Evolutionary conservation across 2,888 invertebrate genomes (phyloP).

Genomic region (Trichogramma evanescens): DNA sequence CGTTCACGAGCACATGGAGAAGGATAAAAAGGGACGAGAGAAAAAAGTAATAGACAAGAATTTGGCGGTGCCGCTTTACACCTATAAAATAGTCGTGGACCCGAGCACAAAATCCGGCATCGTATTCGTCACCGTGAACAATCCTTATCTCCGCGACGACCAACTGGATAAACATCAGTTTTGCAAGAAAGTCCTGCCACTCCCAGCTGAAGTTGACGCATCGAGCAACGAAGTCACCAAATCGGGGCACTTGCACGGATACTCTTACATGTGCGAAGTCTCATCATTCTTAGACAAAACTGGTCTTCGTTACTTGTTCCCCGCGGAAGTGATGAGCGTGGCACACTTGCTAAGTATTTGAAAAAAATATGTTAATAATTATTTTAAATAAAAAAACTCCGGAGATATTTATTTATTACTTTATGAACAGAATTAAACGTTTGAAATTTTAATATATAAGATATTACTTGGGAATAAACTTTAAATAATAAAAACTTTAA

Average conservation of each 20-base stretch:
- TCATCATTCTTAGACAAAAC: no score
- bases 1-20: background rate
- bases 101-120: background rate
- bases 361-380: no score
- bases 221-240: background rate
- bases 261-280: slow-evolving; percentile 13
- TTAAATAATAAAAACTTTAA: no score
- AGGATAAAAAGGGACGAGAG: background rate
- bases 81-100: slow-evolving; percentile 11
- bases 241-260: background rate
- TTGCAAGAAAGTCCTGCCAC: slow-evolving; percentile 8
- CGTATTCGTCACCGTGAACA: slow-evolving; percentile 12
- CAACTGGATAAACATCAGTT: slow-evolving; percentile 3
- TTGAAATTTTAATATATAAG: no score
- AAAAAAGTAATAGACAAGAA: background rate
- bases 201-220: no score
- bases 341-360: no score
- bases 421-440: no score
- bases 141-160: background rate
- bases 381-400: no score
- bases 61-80: slow-evolving; percentile 7
- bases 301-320: no score
- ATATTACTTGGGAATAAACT: no score
- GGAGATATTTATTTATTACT: no score
- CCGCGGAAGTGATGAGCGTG: no score